phyloP scores from a whole-genome alignment of 2,113 vertebrate genomes.

The Brachypodius melanocephalos region DNA sequence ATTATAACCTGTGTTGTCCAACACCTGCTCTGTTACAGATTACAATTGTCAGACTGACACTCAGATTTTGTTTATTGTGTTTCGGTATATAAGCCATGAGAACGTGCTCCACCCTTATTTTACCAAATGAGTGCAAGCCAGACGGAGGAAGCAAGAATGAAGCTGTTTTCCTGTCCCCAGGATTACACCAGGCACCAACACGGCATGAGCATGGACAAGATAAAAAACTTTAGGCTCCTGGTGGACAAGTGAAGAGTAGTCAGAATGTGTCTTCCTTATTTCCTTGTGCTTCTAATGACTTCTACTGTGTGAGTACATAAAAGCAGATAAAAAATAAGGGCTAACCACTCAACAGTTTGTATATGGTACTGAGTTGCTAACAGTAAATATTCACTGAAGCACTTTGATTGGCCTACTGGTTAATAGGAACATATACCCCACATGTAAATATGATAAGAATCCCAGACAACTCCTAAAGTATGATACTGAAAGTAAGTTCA shows the following conservation, averaged over 20 bases:
- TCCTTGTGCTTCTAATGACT: not conserved
- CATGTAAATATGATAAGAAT: not conserved
- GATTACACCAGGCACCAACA: not conserved
- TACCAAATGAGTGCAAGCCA: not conserved
- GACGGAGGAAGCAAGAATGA: not conserved
- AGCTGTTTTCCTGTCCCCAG: not conserved
- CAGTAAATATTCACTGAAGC: not conserved
- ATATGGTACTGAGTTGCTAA: not conserved
- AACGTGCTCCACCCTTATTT: not conserved
- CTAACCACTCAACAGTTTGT: not conserved
- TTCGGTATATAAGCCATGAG: not conserved
- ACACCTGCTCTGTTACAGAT: not conserved
- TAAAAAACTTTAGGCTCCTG: not conserved
- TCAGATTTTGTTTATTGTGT: not conserved
- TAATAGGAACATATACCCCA: not conserved
- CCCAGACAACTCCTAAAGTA: not conserved
- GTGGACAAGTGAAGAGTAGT: not conserved
- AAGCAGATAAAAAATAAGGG: not conserved
- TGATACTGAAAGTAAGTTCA: not conserved
- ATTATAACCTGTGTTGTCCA: fast-evolving
- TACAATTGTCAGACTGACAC: fast-evolving
- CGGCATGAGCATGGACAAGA: fast-evolving
- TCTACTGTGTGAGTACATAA: not conserved
- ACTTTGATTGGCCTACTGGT: not conserved
- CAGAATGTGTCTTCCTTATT: not conserved